Conservation (phyloP, 1,140 invertebrate genomes). For the Listronotus oregonensis region DNA sequence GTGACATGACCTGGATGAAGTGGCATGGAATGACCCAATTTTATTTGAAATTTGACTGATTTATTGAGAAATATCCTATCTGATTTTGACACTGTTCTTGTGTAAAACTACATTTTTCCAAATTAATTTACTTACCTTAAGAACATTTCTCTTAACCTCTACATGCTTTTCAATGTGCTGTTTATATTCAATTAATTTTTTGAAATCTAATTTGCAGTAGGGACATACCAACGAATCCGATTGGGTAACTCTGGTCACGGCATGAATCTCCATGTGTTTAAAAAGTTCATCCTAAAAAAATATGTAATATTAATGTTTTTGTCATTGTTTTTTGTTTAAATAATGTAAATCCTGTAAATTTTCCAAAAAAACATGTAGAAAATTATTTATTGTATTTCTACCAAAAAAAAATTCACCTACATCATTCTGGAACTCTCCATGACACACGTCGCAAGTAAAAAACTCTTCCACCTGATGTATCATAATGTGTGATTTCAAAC, state of each 20-base stretch:
- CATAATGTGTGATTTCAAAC: constrained; percentile 73
- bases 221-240: constrained; percentile 41
- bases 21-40: too few species aligned
- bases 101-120: too few species aligned
- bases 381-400: too few species aligned
- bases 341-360: too few species aligned
- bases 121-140: constrained; percentile 26
- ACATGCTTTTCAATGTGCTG: constrained; percentile 62
- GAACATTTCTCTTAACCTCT: constrained; percentile 54
- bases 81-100: neutral
- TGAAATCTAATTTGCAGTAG: constrained; percentile 50
- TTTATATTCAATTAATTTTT: constrained; percentile 40
- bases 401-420: constrained; percentile 54
- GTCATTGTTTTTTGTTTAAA: too few species aligned
- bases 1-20: too few species aligned
- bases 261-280: constrained; percentile 60
- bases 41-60: too few species aligned
- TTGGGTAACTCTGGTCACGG: constrained; percentile 49
- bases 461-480: constrained; percentile 73
- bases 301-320: neutral
- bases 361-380: neutral
- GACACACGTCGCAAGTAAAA: constrained; percentile 70
- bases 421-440: constrained; percentile 70
- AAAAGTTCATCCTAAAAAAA: constrained; percentile 60
- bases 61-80: too few species aligned